Evolutionary conservation across 2,888 invertebrate genomes (phyloP), one percentile per base, ranked within the genome.

Genomic region (Xiphydria camelus): DNA sequence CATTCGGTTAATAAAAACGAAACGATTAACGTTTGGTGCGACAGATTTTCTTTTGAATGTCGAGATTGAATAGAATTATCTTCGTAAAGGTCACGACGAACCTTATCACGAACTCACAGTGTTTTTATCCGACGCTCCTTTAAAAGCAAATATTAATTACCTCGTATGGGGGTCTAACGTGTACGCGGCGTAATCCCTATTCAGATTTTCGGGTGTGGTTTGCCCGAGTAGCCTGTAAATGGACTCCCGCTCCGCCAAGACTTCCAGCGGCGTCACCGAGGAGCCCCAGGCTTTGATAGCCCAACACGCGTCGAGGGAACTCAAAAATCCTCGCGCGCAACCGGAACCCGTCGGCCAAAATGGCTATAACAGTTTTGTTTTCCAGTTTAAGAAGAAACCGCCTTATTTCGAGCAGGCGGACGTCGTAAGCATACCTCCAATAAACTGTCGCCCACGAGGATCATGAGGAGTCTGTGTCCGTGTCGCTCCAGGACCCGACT

Each of bases 271-370:
- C 49, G 91, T 89, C 4, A 80, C 76, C 41, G 79, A 73, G 1
- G 83, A 83, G 0, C 88, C 86, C 90, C 93, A 95, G 45, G 88
- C 80, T 57, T 91, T 84, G 46, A 97, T 87, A 52, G 94, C 91
- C 94, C 98, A 99, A 9, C 93, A 94, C 0, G 96, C 91, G 79
- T 99, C 98, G 76, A 98, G 83, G 3, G 94, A 92, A 14, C 95
- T 94, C 2, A 99, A 82, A 76, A 98, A 98, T 9, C 98, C 98
- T 43, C 98, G 83, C 0, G 97, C 98, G 78, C 96, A 96, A 1
- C 99, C 99, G 2, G 96, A 96, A 0, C 99, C 99, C 0, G 96
- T 97, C 4, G 98, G 99, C 98, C 99, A 99, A 77, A 99, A 99
- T 0, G 94, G 94, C 83, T 85, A 61, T 2, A 77, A 76, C 51